phyloP scores from a whole-genome alignment of 2,113 vertebrate species.

The Chamaea fasciata region DNA sequence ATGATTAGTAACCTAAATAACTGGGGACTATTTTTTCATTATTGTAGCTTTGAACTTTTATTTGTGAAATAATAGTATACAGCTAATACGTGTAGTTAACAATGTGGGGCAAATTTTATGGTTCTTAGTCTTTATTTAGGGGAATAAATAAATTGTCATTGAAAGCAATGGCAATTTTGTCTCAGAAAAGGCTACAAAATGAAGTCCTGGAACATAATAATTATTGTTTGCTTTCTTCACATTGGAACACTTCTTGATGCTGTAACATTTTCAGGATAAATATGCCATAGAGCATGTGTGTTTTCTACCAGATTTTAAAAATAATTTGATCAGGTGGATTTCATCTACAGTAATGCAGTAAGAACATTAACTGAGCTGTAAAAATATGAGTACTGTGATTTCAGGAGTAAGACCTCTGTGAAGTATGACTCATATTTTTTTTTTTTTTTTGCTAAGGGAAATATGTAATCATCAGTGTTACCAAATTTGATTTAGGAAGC shows the following conservation, averaged over 20 bases:
- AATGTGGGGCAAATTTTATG: background rate
- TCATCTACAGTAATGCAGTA: background rate
- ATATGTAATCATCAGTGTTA: background rate
- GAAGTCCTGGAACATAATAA: background rate
- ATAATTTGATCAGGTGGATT: background rate
- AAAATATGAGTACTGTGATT: background rate
- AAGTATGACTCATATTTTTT: background rate
- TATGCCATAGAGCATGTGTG: background rate
- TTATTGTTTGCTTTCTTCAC: background rate
- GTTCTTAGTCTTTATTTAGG: background rate
- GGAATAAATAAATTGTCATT: background rate
- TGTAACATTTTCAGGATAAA: background rate
- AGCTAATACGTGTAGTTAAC: background rate
- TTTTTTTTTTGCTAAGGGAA: background rate
- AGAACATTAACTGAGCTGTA: background rate
- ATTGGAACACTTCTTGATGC: background rate
- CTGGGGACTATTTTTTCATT: background rate
- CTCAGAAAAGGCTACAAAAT: background rate
- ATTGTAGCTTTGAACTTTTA: background rate
- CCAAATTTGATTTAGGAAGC: background rate
- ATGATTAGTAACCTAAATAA: background rate
- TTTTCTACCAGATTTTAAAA: background rate
- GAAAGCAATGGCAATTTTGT: background rate
- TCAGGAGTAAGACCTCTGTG: constrained; percentile 22
- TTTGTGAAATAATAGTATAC: background rate